Evolutionary conservation across 2,888 invertebrate genomes (phyloP).

Genomic region (Rapana venosa): DNA sequence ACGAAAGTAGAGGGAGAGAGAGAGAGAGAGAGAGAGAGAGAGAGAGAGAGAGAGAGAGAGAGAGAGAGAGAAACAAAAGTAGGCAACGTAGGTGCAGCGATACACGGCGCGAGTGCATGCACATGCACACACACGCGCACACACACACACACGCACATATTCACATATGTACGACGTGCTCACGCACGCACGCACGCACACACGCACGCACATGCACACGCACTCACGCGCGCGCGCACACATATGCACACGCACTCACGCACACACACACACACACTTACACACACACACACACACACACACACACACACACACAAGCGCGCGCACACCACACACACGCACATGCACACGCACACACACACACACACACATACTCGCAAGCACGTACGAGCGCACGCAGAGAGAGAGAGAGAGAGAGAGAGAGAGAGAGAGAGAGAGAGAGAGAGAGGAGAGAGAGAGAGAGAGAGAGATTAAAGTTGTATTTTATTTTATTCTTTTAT

Average conservation of each 20-base stretch:
- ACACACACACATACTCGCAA: not conserved
- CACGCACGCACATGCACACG: not conserved
- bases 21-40: conserved; percentile 20
- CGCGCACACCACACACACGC: too few relatives aligned
- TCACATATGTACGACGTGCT: not conserved
- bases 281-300: not conserved
- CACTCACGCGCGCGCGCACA: not conserved
- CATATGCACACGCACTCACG: not conserved
- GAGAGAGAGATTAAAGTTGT: too few relatives aligned
- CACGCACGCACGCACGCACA: not conserved
- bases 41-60: not conserved
- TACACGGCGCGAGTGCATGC: not conserved
- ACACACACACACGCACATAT: not conserved
- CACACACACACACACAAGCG: too few relatives aligned
- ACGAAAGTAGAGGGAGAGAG: too few relatives aligned
- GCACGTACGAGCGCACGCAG: not conserved
- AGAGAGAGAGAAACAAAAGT: not conserved
- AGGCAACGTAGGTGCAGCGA: not conserved
- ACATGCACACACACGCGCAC: not conserved
- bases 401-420: too few relatives aligned
- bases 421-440: too few relatives aligned
- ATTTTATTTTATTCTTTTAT: too few relatives aligned
- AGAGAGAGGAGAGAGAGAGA: too few relatives aligned
- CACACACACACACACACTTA: not conserved
- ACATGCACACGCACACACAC: not conserved